Evolutionary conservation across 2,113 vertebrate species (phyloP).

Genomic region (Archocentrus centrarchus): DNA sequence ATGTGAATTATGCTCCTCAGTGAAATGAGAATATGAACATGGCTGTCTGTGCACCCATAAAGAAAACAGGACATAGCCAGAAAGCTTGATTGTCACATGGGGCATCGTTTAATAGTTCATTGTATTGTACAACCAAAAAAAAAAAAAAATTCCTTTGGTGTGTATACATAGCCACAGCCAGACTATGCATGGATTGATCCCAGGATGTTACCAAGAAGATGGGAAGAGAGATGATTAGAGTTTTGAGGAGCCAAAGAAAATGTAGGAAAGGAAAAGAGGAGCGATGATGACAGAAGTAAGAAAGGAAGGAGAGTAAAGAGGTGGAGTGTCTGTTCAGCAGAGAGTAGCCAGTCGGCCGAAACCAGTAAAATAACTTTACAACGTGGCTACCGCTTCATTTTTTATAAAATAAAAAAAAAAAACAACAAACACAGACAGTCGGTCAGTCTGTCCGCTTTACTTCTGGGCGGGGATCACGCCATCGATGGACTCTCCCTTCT

Average conservation of each 20-base stretch:
- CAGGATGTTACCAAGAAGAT: slow-evolving; percentile 80
- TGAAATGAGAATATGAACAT: neutral
- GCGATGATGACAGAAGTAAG: slow-evolving; percentile 9
- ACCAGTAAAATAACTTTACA: slow-evolving; percentile 65
- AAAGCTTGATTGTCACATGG: slow-evolving; percentile 74
- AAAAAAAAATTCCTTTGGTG: slow-evolving; percentile 43
- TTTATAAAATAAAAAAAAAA: slow-evolving; percentile 69
- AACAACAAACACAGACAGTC: slow-evolving; percentile 61
- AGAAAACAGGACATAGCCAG: slow-evolving; percentile 24
- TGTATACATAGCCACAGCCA: slow-evolving; percentile 64
- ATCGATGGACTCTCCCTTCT: slow-evolving; percentile 92
- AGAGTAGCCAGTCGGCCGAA: slow-evolving; percentile 47
- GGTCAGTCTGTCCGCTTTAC: slow-evolving; percentile 79
- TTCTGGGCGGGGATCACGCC: slow-evolving; percentile 97
- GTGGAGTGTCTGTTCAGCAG: slow-evolving; percentile 67
- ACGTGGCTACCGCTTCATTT: slow-evolving; percentile 63
- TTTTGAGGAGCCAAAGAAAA: slow-evolving; percentile 28
- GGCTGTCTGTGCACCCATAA: neutral
- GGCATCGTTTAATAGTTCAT: slow-evolving; percentile 79
- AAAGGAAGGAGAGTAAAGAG: slow-evolving; percentile 45
- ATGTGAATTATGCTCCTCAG: fast-evolving
- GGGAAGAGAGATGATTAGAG: slow-evolving; percentile 37
- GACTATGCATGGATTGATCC: slow-evolving; percentile 81
- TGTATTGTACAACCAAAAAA: slow-evolving; percentile 79
- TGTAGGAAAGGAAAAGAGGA: neutral